Evolutionary conservation across 2,797 vertebrate species (phyloP), one percentile per base, ranked within the genome.

Genomic region (Acanthis flammea): DNA sequence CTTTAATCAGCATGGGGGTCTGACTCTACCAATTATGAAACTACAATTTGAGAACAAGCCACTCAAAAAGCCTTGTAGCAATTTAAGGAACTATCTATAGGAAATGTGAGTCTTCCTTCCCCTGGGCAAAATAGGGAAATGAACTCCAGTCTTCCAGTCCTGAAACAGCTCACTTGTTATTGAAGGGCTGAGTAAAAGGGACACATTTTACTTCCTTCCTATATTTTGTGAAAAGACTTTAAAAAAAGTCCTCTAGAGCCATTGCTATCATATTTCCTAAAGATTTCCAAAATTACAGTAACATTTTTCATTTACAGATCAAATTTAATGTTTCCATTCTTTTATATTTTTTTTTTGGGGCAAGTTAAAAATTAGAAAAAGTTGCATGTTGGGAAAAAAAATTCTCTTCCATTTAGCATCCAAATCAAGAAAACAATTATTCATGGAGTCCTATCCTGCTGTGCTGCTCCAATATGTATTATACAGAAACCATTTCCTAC

Each of bases 341-440:
- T 77, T 73, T 7, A 9, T 1, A 22, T n/a, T 35, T 44, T 76
- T 70, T 8, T 9, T 1, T 22, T 72, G 50, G 31, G 8, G 70
- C 4, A 75, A 78, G 4, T 55, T 10, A 5, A 68, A 57, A 80
- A 33, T n/a, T 14, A 58, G 3, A 33, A 50, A 28, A 79, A 30
- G 2, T 31, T 85, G 2, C 6, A 21, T 5, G 11, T 53, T 76
- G 17, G 24, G 44, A 55, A 85, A 48, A 86, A 33, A 6, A 5
- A 14, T 71, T 12, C 5, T 55, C 15, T 80, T 77, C 25, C 16
- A 54, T 92, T 78, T 90, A 75, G 24, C 31, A 81, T 44, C 9
- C 65, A 94, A 81, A 81, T 50, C 37, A 93, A 90, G 44, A 94
- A 76, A 81, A 84, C 51, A 78, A 51, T 92, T 86, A 66, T 91